Percentiles rank a stretch among this genome's conserved stretches.
Evolutionary conservation across 2,888 invertebrate species (phyloP).

Genomic region (Erebia palarica): DNA sequence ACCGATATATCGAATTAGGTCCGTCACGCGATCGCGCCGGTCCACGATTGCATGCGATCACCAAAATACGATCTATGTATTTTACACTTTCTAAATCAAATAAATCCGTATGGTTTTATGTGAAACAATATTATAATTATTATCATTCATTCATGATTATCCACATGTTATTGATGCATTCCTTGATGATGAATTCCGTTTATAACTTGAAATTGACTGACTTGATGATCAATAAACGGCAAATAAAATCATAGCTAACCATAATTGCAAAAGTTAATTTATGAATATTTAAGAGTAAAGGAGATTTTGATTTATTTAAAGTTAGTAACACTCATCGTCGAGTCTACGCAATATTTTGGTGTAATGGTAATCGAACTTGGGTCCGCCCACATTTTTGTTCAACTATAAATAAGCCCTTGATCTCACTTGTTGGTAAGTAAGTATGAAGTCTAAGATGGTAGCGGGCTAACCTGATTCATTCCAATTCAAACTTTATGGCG

Average conservation of each 20-base stretch:
- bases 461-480: no score
- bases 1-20: constrained; percentile 58
- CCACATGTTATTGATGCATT: constrained; percentile 11
- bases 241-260: neutral
- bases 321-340: neutral
- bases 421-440: no score
- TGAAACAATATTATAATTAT: neutral
- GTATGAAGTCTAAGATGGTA: no score
- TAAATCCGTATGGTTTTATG: constrained; percentile 22
- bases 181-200: neutral
- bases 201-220: neutral
- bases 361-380: no score
- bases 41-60: constrained; percentile 39
- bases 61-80: constrained; percentile 40
- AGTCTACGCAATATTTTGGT: neutral
- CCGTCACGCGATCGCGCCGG: constrained; percentile 61
- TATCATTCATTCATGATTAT: neutral
- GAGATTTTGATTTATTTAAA: neutral
- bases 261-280: neutral
- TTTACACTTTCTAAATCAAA: constrained; percentile 43
- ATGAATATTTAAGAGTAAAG: neutral
- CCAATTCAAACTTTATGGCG: no score
- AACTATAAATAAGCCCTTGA: no score
- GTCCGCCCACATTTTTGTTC: no score
- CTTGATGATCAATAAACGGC: neutral